Percentiles rank a stretch among this genome's conserved stretches.
phyloP scores from a whole-genome alignment of 1,140 invertebrate species.

The Pinna nobilis region DNA sequence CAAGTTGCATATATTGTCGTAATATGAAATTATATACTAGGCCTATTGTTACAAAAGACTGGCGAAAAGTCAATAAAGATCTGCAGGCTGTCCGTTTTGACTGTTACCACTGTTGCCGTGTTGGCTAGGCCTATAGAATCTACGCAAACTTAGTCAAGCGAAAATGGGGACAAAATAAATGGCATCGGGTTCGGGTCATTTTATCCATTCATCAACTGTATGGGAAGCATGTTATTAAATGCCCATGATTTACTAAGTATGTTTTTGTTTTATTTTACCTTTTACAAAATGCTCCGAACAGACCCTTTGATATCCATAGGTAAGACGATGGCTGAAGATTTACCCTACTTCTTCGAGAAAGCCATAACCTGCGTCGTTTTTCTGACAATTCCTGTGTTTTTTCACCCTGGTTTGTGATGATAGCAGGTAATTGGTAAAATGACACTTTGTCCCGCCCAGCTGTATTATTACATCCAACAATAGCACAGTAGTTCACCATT shows the following conservation, averaged over 20 bases:
- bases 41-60: no score
- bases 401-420: background rate
- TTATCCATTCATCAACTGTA: no score
- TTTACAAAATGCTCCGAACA: constrained; percentile 13
- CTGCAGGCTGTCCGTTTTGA: no score
- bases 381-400: constrained; percentile 2
- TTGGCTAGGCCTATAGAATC: no score
- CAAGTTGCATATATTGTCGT: no score
- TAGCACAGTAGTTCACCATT: constrained; percentile 11
- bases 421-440: background rate
- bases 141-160: no score
- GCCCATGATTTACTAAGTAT: background rate
- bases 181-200: no score
- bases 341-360: constrained; percentile 5
- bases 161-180: no score
- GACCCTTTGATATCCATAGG: background rate
- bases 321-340: constrained; percentile 3
- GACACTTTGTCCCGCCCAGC: constrained; percentile 14
- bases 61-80: no score
- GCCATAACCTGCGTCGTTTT: background rate
- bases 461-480: constrained; percentile 16
- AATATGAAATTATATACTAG: no score
- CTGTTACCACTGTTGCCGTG: no score
- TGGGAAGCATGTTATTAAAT: no score
- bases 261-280: background rate